Conservation (phyloP, 2,888 invertebrate species). For the Hartigia nigra region DNA sequence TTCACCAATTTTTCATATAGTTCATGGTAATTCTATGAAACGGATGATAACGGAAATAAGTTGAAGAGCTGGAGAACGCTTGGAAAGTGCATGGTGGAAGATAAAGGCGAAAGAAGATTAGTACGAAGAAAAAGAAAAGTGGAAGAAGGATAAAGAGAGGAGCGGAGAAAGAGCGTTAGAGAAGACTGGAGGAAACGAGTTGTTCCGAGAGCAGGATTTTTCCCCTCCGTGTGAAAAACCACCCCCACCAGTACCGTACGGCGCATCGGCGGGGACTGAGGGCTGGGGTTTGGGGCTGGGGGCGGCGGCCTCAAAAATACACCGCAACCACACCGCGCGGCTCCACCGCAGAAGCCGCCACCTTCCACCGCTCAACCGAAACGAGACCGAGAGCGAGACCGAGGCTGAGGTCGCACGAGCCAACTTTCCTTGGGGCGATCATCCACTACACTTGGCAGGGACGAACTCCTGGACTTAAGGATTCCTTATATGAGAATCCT, state of each 20-base stretch:
- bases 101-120: background rate
- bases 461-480: constrained; percentile 8
- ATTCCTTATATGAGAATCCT: background rate
- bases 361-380: constrained; percentile 64
- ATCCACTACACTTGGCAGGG: constrained; percentile 17
- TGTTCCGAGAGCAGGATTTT: constrained; percentile 46
- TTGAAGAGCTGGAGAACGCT: background rate
- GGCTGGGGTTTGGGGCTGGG: constrained; percentile 47
- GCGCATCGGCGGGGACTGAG: constrained; percentile 36
- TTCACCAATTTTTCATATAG: background rate
- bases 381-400: constrained; percentile 64
- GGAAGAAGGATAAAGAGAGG: constrained; percentile 3
- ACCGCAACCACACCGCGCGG: constrained; percentile 67
- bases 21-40: background rate
- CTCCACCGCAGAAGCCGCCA: constrained; percentile 66
- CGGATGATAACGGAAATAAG: background rate
- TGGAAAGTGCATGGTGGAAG: background rate
- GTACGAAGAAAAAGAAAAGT: background rate
- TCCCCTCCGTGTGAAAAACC: constrained; percentile 63
- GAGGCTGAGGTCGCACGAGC: constrained; percentile 37
- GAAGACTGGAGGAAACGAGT: background rate
- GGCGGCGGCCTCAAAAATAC: constrained; percentile 66
- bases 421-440: constrained; percentile 50
- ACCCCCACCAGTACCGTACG: constrained; percentile 26
- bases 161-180: background rate